Conservation (phyloP, 1,140 invertebrate species). For the Vanessa tameamea region DNA sequence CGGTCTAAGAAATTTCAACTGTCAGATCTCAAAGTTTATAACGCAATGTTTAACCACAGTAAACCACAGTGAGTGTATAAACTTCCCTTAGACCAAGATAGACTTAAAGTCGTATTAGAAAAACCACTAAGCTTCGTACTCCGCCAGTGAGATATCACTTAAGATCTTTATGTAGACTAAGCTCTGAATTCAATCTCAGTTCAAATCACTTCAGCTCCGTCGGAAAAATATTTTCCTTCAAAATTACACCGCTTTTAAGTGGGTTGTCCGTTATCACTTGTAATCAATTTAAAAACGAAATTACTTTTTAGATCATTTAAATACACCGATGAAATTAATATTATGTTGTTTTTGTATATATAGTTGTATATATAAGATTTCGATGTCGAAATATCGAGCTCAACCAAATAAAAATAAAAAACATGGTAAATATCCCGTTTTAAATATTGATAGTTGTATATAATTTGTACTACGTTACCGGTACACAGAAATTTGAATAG, state of each 20-base stretch:
- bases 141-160: constrained; percentile 5
- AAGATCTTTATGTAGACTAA: constrained; percentile 15
- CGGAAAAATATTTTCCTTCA: neutral
- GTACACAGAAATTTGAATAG: no score
- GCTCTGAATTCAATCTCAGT: constrained; percentile 12
- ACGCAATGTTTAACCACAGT: constrained; percentile 17
- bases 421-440: no score
- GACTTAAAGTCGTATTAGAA: constrained; percentile 13
- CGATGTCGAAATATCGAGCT: no score
- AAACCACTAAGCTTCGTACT: constrained; percentile 10
- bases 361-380: no score
- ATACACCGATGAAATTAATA: no score
- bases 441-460: no score
- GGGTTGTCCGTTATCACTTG: neutral
- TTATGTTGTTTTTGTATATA: no score
- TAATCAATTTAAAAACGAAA: constrained; percentile 1
- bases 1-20: neutral
- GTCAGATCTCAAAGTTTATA: constrained; percentile 11
- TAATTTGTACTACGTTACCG: no score
- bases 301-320: neutral
- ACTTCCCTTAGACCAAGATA: constrained; percentile 14
- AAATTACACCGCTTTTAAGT: neutral
- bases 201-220: constrained; percentile 2
- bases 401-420: no score
- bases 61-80: constrained; percentile 13